Base-by-base conservation (phyloP, 2,797 vertebrate genomes). In the Lagocephalus sceleratus region DNA sequence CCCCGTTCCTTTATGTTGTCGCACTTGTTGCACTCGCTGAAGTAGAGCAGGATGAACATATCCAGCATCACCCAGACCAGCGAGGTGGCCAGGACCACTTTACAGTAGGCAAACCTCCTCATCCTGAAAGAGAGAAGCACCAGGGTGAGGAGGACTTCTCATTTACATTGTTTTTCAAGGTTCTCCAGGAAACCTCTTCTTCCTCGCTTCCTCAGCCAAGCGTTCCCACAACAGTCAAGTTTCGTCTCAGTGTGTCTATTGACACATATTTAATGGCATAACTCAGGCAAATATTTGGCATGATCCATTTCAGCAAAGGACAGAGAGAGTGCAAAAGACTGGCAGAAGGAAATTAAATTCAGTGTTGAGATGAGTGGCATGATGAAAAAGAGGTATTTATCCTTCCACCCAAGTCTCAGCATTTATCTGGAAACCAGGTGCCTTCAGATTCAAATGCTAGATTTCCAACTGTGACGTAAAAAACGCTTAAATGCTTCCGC, bases 1-100 rank as follows among this genome's bases (percentile, higher is more conserved):
- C 96, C 96, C 78, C 94, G 78, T 54, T 95, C 94, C 82, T 95
- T 96, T 75, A 93, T 95, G 71, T 98, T 91, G 17, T 98, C 96
- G 66, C 96, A 98, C 87, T 95, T 99, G 92, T 98, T 98, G 89
- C 96, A 99, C 81, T 92, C 91, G 15, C 90, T 92, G 85, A 92
- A 92, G 87, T 92, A 92, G 50, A 92, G 90, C 68, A 99, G 90
- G 61, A 99, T 90, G 84, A 99, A 98, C 94, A 98, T 98, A 86
- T 99, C 97, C 92, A 99, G 85, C 88, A 99, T 96, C 81, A 99
- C 96, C 97, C 96, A 99, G 88, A 99, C 92, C 91, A 99, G 89
- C 66, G 96, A 99, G 78, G 96, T 99, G 93, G 96, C 96, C 81
- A 99, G 87, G 64, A 98, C 95, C 94, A 99, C 96, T 91, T 99